Evolutionary conservation across 1,140 invertebrate species (phyloP).

Genomic region (Macrocentrus cingulum): DNA sequence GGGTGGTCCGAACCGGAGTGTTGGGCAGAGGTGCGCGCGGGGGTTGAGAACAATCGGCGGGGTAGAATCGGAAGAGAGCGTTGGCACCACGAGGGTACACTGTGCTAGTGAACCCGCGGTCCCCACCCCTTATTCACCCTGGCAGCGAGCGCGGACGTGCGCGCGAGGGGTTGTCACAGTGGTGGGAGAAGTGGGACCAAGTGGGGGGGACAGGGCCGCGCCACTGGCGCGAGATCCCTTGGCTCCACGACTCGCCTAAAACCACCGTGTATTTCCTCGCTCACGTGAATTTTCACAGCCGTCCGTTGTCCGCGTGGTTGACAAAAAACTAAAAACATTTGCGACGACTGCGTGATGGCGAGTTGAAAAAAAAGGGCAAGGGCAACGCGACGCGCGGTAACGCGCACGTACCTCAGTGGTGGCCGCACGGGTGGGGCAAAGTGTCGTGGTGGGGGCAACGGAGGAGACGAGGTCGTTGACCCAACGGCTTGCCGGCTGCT

Average conservation of each 20-base stretch:
- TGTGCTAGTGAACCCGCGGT: conserved; percentile 57
- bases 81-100: conserved; percentile 55
- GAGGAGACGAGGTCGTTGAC: conserved; percentile 55
- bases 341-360: too few species aligned
- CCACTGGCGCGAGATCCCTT: neutral
- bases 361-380: neutral
- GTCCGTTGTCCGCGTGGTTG: too few species aligned
- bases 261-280: too few species aligned
- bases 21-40: neutral
- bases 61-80: conserved; percentile 55
- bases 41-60: neutral
- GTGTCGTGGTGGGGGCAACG: conserved; percentile 1
- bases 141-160: neutral
- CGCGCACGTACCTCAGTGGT: neutral
- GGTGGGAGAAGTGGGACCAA: neutral
- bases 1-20: neutral
- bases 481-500: conserved; percentile 58
- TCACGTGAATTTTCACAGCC: too few species aligned
- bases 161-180: neutral
- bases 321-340: too few species aligned
- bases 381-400: neutral
- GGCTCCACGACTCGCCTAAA: neutral
- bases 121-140: conserved; percentile 31
- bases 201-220: conserved; percentile 11
- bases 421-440: conserved; percentile 36